Evolutionary conservation across 2,797 vertebrate genomes (phyloP).

Genomic region (Myotis vivesi): DNA sequence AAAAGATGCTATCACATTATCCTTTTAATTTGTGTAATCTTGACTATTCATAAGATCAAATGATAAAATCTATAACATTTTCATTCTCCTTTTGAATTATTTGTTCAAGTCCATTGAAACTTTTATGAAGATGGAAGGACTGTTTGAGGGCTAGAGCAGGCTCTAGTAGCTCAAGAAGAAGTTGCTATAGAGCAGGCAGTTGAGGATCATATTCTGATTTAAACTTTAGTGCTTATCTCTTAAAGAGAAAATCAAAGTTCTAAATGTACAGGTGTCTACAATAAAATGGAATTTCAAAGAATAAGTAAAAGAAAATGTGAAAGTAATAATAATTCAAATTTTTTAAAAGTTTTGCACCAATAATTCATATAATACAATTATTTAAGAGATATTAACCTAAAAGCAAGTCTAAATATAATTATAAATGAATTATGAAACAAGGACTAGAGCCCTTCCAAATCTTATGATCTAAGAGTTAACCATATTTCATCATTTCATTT

Average conservation of each 20-base stretch:
- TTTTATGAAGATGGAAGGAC: background rate
- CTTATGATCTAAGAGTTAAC: background rate
- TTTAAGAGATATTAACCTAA: background rate
- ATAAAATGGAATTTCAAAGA: conserved; percentile 7
- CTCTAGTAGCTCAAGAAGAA: background rate
- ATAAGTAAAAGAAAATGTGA: background rate
- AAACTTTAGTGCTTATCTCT: background rate
- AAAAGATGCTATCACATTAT: background rate
- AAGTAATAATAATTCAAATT: background rate
- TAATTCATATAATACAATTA: background rate
- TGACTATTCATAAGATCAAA: background rate
- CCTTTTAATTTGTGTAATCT: background rate
- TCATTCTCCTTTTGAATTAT: conserved; percentile 6
- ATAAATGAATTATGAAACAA: conserved; percentile 1
- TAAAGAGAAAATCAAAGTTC: background rate
- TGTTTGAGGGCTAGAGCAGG: no score
- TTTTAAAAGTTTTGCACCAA: background rate
- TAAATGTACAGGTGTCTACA: background rate
- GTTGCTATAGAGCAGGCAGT: background rate
- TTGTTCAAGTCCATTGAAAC: background rate
- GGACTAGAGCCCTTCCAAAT: background rate
- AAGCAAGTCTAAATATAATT: background rate
- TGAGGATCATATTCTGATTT: background rate
- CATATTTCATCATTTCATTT: background rate
- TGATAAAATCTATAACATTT: background rate